A percentile compares a stretch with the other conserved stretches of the same genome.
These are phyloP conservation scores for Orthosia incerta DNA, from an alignment of 2,888 invertebrate species.

Conservation along the genomic window DNA sequence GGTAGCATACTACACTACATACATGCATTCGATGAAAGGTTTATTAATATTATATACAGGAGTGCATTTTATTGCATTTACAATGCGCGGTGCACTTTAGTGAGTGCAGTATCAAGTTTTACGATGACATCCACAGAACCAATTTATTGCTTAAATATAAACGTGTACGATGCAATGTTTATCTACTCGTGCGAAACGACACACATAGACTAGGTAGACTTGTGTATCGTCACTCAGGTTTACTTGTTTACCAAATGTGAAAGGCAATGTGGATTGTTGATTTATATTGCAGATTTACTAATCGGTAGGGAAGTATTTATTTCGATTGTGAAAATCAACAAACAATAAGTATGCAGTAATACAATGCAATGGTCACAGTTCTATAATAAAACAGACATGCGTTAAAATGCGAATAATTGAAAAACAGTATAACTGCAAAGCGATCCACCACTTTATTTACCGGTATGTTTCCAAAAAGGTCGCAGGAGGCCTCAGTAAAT, in stretches of 20 bases:
- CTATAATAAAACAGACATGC: background rate
- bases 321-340: background rate
- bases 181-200: too few relatives aligned
- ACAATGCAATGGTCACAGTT: background rate
- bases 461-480: conserved; percentile 51
- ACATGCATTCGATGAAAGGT: conserved; percentile 3
- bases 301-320: too few relatives aligned
- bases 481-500: conserved; percentile 57
- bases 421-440: background rate
- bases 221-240: background rate
- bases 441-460: background rate
- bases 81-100: conserved; percentile 7
- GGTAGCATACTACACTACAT: too few relatives aligned
- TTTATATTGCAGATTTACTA: background rate
- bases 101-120: conserved; percentile 25
- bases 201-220: background rate
- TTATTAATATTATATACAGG: background rate
- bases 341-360: background rate
- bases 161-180: background rate
- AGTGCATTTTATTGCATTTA: conserved; percentile 11
- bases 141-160: conserved; percentile 21
- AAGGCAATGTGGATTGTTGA: background rate
- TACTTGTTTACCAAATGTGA: too few relatives aligned
- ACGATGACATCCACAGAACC: conserved; percentile 11
- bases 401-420: too few relatives aligned